phyloP scores from a whole-genome alignment of 2,797 vertebrate genomes.

The Sebastes flavidus region DNA sequence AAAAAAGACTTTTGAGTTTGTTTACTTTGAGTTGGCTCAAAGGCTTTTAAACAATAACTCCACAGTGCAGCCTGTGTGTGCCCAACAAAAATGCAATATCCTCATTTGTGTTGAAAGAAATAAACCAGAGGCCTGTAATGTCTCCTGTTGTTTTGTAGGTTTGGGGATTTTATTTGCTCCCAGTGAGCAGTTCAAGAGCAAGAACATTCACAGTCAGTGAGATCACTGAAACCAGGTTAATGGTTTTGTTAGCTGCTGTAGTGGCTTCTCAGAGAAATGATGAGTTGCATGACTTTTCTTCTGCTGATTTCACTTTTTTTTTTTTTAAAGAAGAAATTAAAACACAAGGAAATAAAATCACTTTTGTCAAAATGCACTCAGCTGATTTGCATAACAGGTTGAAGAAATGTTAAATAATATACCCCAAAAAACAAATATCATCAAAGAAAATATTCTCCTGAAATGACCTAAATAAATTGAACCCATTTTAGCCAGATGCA shows the following conservation, averaged over 20 bases:
- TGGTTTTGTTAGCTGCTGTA: slow-evolving; percentile 39
- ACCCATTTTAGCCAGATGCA: neutral
- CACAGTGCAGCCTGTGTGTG: neutral
- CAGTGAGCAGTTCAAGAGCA: slow-evolving; percentile 26
- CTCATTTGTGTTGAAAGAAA: slow-evolving; percentile 27
- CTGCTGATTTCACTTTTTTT: neutral
- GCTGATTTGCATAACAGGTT: slow-evolving; percentile 29
- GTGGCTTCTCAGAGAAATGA: slow-evolving; percentile 11
- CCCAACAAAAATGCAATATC: slow-evolving; percentile 11
- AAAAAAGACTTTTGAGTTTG: neutral
- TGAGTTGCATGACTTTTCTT: neutral
- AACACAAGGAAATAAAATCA: neutral
- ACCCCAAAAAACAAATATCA: slow-evolving; percentile 4
- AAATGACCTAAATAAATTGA: neutral
- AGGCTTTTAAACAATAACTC: slow-evolving; percentile 2
- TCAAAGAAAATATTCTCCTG: neutral
- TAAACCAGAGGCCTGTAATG: slow-evolving; percentile 7
- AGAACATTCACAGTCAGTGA: slow-evolving; percentile 69
- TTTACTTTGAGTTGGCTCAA: neutral
- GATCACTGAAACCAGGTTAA: slow-evolving; percentile 60
- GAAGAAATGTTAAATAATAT: neutral
- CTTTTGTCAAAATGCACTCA: slow-evolving; percentile 17
- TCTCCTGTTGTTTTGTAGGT: slow-evolving; percentile 40
- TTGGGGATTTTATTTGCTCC: slow-evolving; percentile 39
- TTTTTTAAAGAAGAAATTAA: neutral